phyloP scores from a whole-genome alignment of 1,140 invertebrate species.

The Macrostomum lignano region DNA sequence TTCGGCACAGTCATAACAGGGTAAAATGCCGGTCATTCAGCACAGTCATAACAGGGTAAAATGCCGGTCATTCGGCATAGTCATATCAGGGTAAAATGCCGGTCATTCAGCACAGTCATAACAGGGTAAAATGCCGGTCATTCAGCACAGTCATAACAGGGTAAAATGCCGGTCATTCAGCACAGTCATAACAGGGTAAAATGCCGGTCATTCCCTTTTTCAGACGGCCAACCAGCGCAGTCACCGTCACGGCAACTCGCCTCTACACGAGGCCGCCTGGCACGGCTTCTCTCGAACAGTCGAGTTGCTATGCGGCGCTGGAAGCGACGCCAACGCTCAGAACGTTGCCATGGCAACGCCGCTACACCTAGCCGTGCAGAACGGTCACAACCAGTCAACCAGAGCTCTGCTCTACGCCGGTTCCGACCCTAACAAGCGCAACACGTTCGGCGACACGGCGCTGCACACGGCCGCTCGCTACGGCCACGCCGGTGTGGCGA shows the following conservation, averaged over 20 bases:
- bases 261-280: constrained; percentile 70
- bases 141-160: too few species aligned
- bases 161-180: too few species aligned
- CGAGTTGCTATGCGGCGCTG: constrained; percentile 39
- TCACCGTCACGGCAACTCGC: constrained; percentile 73
- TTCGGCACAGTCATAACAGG: too few species aligned
- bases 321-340: constrained; percentile 40
- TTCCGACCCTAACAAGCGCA: constrained; percentile 51
- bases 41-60: too few species aligned
- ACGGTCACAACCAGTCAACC: constrained; percentile 76
- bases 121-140: too few species aligned
- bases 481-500: constrained; percentile 63
- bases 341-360: constrained; percentile 42
- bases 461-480: constrained; percentile 68
- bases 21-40: too few species aligned
- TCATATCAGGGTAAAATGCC: too few species aligned
- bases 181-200: too few species aligned
- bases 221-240: too few species aligned
- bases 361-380: constrained; percentile 56
- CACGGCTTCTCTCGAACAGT: constrained; percentile 62
- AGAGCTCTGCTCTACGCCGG: constrained; percentile 54
- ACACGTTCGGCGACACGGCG: constrained; percentile 53
- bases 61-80: too few species aligned
- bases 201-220: too few species aligned
- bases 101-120: too few species aligned